Conservation (phyloP, 2,113 vertebrate genomes). For the Psettodes erumei region DNA sequence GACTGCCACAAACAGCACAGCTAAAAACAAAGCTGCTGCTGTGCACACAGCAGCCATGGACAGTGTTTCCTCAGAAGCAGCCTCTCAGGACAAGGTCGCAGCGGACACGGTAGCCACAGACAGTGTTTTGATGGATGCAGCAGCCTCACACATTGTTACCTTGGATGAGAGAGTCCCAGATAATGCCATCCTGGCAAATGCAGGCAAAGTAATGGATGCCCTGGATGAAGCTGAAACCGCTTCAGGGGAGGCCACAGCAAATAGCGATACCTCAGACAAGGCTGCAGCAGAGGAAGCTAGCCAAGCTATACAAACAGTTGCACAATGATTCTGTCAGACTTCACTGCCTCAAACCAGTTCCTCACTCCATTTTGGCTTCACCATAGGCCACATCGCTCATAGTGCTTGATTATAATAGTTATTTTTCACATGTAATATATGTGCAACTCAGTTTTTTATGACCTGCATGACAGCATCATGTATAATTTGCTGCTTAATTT, state of each 20-base stretch:
- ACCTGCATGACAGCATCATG: slow-evolving; percentile 84
- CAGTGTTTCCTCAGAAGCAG: slow-evolving; percentile 33
- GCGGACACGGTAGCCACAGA: slow-evolving; percentile 9
- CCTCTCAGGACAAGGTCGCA: slow-evolving; percentile 30
- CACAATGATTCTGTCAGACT: slow-evolving; percentile 77
- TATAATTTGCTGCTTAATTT: slow-evolving; percentile 86
- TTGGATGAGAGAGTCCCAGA: slow-evolving; percentile 1
- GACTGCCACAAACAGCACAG: slow-evolving; percentile 13
- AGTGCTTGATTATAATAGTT: slow-evolving; percentile 63
- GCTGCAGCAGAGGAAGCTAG: slow-evolving; percentile 52
- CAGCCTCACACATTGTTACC: slow-evolving; percentile 12
- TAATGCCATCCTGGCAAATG: slow-evolving; percentile 6
- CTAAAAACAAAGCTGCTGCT: slow-evolving; percentile 7
- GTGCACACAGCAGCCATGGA: slow-evolving; percentile 15
- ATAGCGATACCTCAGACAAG: slow-evolving; percentile 57
- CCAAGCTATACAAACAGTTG: slow-evolving; percentile 83
- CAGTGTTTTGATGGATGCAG: slow-evolving; percentile 13
- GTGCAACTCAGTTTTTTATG: slow-evolving; percentile 72
- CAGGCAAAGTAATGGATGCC: slow-evolving; percentile 12
- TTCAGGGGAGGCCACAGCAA: slow-evolving; percentile 50
- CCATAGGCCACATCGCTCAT: slow-evolving; percentile 85
- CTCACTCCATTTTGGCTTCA: slow-evolving; percentile 86
- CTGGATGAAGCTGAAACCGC: slow-evolving; percentile 10
- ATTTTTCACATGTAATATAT: slow-evolving; percentile 82
- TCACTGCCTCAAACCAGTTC: slow-evolving; percentile 63